phyloP scores from a whole-genome alignment of 2,113 vertebrate species.

The Mugil cephalus region DNA sequence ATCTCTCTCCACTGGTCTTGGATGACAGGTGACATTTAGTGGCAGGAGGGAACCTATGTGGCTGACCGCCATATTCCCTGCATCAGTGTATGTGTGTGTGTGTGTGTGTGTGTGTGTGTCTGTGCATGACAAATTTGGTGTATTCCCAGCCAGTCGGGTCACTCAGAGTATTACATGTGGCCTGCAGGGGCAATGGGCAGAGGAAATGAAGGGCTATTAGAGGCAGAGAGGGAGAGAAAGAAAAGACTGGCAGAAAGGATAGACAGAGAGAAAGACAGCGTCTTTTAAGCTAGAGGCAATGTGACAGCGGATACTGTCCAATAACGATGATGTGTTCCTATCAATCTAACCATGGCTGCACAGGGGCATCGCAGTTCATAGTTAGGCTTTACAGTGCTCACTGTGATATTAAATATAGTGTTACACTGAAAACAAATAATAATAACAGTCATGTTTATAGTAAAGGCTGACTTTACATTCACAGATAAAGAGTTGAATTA shows the following conservation, averaged over 20 bases:
- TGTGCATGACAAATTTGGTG: constrained; percentile 62
- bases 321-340: constrained; percentile 78
- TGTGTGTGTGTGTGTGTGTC: constrained; percentile 42
- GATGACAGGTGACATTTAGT: constrained; percentile 71
- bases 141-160: constrained; percentile 76
- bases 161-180: constrained; percentile 83
- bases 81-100: constrained; percentile 28
- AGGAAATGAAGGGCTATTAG: constrained; percentile 82
- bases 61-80: constrained; percentile 44
- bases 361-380: constrained; percentile 43
- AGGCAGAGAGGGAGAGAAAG: constrained; percentile 52
- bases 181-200: constrained; percentile 79
- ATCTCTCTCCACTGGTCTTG: constrained; percentile 36
- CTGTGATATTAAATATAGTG: constrained; percentile 62
- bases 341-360: constrained; percentile 72
- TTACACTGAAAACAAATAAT: constrained; percentile 71
- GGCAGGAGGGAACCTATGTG: constrained; percentile 58
- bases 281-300: constrained; percentile 79
- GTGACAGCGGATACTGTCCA: constrained; percentile 78
- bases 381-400: constrained; percentile 46
- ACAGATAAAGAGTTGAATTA: constrained; percentile 63
- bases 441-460: constrained; percentile 59
- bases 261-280: constrained; percentile 63
- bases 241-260: constrained; percentile 65
- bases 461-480: constrained; percentile 70